phyloP scores from a whole-genome alignment of 2,888 invertebrate genomes.

The Lagria hirta region DNA sequence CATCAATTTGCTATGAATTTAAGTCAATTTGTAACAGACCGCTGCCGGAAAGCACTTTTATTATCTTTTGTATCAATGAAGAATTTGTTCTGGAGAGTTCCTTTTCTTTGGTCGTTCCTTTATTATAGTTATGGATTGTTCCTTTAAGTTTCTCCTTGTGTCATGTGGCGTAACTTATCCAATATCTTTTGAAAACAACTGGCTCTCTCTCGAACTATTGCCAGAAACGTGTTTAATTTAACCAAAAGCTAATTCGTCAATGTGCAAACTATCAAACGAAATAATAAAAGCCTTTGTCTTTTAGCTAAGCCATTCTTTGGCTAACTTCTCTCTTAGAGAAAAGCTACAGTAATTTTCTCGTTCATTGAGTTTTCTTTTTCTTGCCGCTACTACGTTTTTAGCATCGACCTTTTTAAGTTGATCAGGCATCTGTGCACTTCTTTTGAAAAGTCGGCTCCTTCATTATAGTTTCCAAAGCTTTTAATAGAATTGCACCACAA shows the following conservation, averaged over 20 bases:
- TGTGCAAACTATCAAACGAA: conserved; percentile 10
- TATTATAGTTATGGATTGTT: conserved; percentile 43
- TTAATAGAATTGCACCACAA: no score
- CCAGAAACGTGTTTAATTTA: conserved; percentile 37
- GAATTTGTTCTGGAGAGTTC: conserved; percentile 38
- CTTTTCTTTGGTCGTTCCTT: no score
- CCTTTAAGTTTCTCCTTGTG: conserved; percentile 41
- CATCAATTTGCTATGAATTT: conserved; percentile 37
- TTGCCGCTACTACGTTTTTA: conserved; percentile 26
- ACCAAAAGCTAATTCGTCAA: not conserved
- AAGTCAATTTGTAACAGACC: conserved; percentile 44
- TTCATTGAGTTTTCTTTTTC: conserved; percentile 38
- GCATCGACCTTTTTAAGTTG: conserved; percentile 34
- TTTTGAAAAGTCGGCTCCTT: no score
- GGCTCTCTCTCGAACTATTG: conserved; percentile 21
- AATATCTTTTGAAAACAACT: conserved; percentile 30
- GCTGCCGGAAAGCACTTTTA: conserved; percentile 37
- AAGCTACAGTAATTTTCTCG: conserved; percentile 39
- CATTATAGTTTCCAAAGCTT: no score
- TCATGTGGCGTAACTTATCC: conserved; percentile 40
- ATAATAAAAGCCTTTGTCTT: conserved; percentile 16
- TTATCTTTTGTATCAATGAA: conserved; percentile 43
- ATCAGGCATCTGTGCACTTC: conserved; percentile 33
- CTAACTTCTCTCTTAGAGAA: conserved; percentile 18
- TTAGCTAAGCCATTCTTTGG: conserved; percentile 15